Percentiles rank a stretch among this genome's conserved stretches.
phyloP scores from a whole-genome alignment of 1,140 invertebrate species.

The Drosophila sucinea region DNA sequence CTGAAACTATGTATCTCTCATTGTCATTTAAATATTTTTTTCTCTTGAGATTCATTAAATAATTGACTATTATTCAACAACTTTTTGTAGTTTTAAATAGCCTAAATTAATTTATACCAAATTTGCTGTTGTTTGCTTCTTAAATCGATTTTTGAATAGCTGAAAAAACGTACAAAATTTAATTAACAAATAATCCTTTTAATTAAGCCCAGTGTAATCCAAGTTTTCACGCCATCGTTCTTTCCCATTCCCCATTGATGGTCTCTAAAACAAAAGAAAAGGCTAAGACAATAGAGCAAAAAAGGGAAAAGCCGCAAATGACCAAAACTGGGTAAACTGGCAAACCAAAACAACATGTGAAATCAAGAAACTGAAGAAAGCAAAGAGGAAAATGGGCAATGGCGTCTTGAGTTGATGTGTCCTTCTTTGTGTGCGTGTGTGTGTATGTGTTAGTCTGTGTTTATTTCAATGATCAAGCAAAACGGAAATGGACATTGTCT shows the following conservation, averaged over 20 bases:
- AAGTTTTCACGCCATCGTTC: conserved; percentile 14
- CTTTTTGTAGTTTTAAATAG: too few species aligned
- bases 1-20: background rate
- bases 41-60: too few species aligned
- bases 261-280: conserved; percentile 41
- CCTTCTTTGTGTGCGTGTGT: background rate
- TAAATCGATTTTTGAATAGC: background rate
- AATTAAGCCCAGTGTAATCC: conserved; percentile 20
- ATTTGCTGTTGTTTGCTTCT: too few species aligned
- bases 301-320: conserved; percentile 30
- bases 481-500: conserved; percentile 38
- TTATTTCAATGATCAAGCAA: conserved; percentile 60
- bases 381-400: conserved; percentile 37
- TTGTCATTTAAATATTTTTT: too few species aligned
- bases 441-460: conserved; percentile 15
- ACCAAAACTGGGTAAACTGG: conserved; percentile 37
- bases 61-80: too few species aligned
- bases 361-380: conserved; percentile 28
- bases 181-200: background rate
- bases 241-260: conserved; percentile 6
- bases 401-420: conserved; percentile 27
- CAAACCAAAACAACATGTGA: conserved; percentile 46
- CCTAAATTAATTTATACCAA: too few species aligned
- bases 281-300: conserved; percentile 8
- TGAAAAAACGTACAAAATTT: background rate